A percentile compares a stretch with the other conserved stretches of the same genome.
Evolutionary conservation across 2,113 vertebrate species (phyloP).

Genomic region (Bolborhynchus lineola): DNA sequence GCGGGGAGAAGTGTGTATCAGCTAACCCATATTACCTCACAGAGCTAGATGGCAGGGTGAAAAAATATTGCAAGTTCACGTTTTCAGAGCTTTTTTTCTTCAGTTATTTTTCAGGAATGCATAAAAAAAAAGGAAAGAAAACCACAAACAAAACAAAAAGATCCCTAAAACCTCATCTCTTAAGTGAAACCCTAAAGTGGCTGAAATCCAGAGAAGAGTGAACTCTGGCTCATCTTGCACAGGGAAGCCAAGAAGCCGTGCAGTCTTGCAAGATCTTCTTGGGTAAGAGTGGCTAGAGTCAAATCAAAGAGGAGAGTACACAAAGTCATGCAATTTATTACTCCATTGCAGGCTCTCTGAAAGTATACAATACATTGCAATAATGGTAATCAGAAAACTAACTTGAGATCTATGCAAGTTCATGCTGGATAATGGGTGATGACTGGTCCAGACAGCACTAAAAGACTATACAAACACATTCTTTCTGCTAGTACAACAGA

Average conservation of each 20-base stretch:
- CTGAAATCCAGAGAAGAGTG: neutral
- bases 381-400: neutral
- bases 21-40: neutral
- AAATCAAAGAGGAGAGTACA: neutral
- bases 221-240: neutral
- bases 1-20: neutral
- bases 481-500: conserved; percentile 40
- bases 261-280: neutral
- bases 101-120: neutral
- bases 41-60: neutral
- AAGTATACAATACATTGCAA: neutral
- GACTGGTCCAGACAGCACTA: neutral
- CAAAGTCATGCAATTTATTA: neutral
- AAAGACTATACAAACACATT: neutral
- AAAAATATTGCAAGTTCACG: neutral
- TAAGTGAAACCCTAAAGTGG: neutral
- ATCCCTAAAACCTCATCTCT: neutral
- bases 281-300: neutral
- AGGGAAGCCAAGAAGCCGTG: neutral
- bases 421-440: neutral
- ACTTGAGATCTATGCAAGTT: neutral
- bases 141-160: too few species aligned
- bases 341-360: neutral
- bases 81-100: neutral
- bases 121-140: neutral